Base-by-base conservation (phyloP, 2,888 invertebrate genomes). In the Cylloceria caligata region DNA sequence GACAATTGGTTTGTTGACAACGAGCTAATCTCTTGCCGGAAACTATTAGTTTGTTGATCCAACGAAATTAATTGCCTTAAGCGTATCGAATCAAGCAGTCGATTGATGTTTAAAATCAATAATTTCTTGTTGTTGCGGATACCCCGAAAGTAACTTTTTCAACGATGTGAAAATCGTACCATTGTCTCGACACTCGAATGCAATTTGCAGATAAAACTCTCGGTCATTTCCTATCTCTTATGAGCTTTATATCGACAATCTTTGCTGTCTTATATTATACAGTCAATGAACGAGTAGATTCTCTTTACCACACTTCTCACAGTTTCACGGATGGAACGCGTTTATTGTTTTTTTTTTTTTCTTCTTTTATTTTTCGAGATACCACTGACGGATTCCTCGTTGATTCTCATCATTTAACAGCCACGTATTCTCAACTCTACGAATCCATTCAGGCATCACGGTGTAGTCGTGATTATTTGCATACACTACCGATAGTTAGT, bases 231-330 rank as follows among this genome's bases (percentile, higher is more conserved):
- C 55, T 11, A 9, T 55, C 55, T 27, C 13, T 52, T 39, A 47
- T 39, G 30, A 30, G 6, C 24, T 24, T 27, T 55, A 55, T 55
- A n/a, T n/a, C 42, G n/a, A 16, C 39, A 42, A 42, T 34, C 24
- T 75, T 19, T 36, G 36, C 67, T 19, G 19, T 69, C 49, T 39
- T 60, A 16, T 11, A 39, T 47, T n/a, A n/a, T n/a, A n/a, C n/a
- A 13, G 16, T n/a, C 11, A 24, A 24, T 47, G 3, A 21, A 9
- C 9, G 21, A 27, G 6, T 36, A 68, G 42, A 21, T 80, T 67
- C 68, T 52, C 39, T 65, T 65, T n/a, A 55, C 36, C 55, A 71
- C 62, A 55, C 64, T 80, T 75, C 69, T 75, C 80, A 80, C 75
- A 71, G 65, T 75, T 57, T 80, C 65, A 30, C 60, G 30, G 42